These are phyloP conservation scores for Nematolebias whitei DNA, from an alignment of 2,113 vertebrate species.

Conservation along the genomic window DNA sequence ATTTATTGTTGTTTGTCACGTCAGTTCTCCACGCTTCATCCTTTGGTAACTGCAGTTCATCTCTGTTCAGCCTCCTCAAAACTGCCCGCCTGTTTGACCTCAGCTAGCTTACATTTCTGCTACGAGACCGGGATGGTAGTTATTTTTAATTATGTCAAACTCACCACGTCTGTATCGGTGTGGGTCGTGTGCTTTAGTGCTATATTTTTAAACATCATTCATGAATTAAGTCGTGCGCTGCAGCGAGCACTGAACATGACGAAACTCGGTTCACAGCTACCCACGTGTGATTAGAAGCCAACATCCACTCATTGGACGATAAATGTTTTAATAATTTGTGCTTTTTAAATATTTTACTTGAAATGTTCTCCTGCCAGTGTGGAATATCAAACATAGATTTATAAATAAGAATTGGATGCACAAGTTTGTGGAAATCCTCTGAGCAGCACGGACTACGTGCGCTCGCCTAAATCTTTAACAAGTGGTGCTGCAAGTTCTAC, in stretches of 20 bases:
- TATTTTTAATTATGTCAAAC: constrained; percentile 40
- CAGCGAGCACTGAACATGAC: not conserved
- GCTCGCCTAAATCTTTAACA: too few species aligned
- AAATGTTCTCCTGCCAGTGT: too few species aligned
- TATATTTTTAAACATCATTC: constrained; percentile 29
- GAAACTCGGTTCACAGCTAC: not conserved
- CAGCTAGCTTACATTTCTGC: constrained; percentile 9
- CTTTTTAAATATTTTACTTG: too few species aligned
- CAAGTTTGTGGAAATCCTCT: too few species aligned
- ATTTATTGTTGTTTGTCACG: constrained; percentile 60
- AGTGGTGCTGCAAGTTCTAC: too few species aligned
- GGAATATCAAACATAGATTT: too few species aligned
- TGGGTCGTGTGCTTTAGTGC: constrained; percentile 6
- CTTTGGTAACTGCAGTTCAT: constrained; percentile 30
- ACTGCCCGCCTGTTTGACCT: constrained; percentile 14
- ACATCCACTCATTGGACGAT: too few species aligned
- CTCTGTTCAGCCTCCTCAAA: constrained; percentile 19
- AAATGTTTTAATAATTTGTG: too few species aligned
- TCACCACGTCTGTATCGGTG: constrained; percentile 4
- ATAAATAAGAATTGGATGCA: too few species aligned
- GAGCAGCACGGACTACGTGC: too few species aligned
- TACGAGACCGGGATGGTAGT: constrained; percentile 3
- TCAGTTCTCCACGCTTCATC: constrained; percentile 32
- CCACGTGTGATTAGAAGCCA: too few species aligned
- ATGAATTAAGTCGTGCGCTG: constrained; percentile 14